These are phyloP conservation scores for Carposina sasakii DNA, from an alignment of 1,140 invertebrate species.

Conservation along the genomic window DNA sequence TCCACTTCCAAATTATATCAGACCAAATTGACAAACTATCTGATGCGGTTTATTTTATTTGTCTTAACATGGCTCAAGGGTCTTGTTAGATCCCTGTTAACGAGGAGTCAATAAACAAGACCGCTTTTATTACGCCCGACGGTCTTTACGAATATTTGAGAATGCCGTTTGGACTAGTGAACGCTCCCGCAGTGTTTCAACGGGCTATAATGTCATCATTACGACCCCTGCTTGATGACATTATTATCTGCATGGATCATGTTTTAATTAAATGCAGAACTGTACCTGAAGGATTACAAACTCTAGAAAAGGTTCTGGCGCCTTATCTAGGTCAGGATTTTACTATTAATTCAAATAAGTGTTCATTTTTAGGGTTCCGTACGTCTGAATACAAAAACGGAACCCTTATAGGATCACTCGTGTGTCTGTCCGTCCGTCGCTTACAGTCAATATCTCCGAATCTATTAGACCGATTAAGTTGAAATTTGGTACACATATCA, in stretches of 20 bases:
- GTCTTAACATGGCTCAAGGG: constrained; percentile 49
- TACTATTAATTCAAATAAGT: constrained; percentile 12
- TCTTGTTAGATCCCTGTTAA: constrained; percentile 65
- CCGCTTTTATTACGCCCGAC: constrained; percentile 51
- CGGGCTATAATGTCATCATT: constrained; percentile 17
- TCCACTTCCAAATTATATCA: constrained; percentile 68
- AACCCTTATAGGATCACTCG: too few species aligned
- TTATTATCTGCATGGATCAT: constrained; percentile 30
- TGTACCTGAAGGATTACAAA: constrained; percentile 14
- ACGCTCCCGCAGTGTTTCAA: constrained; percentile 32
- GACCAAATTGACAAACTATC: constrained; percentile 46
- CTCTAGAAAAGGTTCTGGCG: constrained; percentile 7
- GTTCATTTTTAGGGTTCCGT: constrained; percentile 11
- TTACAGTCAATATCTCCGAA: too few species aligned
- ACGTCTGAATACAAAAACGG: too few species aligned
- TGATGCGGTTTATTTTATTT: constrained; percentile 16
- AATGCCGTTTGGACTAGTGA: constrained; percentile 37
- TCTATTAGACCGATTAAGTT: too few species aligned
- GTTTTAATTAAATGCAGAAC: constrained; percentile 22
- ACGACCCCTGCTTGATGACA: constrained; percentile 4
- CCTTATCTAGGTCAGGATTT: constrained; percentile 11
- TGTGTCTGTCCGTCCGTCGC: too few species aligned
- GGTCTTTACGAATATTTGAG: constrained; percentile 32
- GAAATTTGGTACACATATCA: too few species aligned
- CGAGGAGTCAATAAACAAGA: constrained; percentile 45